These are phyloP conservation scores for Clarias batrachus DNA, from an alignment of 2,113 vertebrate species.

Conservation along the genomic window DNA sequence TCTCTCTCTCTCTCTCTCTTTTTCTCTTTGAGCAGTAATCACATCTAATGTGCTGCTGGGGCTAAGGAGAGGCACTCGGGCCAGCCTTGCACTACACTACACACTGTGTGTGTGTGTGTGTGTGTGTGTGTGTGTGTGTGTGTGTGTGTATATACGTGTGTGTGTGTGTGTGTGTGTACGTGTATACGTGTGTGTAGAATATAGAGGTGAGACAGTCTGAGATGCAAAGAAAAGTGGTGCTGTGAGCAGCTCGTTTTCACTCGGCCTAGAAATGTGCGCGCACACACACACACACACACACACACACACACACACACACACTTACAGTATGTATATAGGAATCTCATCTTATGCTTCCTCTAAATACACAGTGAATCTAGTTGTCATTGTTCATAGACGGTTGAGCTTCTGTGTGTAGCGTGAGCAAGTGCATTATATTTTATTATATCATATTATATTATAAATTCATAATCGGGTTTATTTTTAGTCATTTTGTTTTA, in stretches of 20 bases:
- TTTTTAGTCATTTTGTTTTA: background rate
- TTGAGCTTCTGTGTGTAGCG: background rate
- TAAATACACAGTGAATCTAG: background rate
- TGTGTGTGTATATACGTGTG: slow-evolving; percentile 54
- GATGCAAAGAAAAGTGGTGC: slow-evolving; percentile 56
- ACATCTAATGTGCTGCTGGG: slow-evolving; percentile 78
- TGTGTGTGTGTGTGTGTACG: slow-evolving; percentile 56
- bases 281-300: background rate
- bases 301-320: slow-evolving; percentile 5
- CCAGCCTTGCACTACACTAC: slow-evolving; percentile 35
- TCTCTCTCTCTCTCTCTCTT: slow-evolving; percentile 24
- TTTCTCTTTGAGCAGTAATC: slow-evolving; percentile 76
- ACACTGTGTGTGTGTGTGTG: slow-evolving; percentile 58
- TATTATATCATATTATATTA: background rate
- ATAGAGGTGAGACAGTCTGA: slow-evolving; percentile 67
- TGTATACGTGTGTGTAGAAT: slow-evolving; percentile 61
- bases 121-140: slow-evolving; percentile 52
- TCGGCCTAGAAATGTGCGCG: slow-evolving; percentile 17
- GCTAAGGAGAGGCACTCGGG: slow-evolving; percentile 67
- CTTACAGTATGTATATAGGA: background rate
- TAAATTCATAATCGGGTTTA: background rate
- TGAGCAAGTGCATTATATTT: background rate
- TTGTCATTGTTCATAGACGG: background rate
- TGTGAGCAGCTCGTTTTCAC: slow-evolving; percentile 29
- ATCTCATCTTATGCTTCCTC: slow-evolving; percentile 11